These are phyloP conservation scores for Sus scrofa DNA, from an alignment of 2,113 vertebrate species.

Conservation along the genomic window T2T-Sscrofa CM000813.6:44446501-44447000, in stretches of 20 bases:
- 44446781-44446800: not conserved
- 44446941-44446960: too few species aligned
- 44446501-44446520: conserved; percentile 43
- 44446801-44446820: not conserved
- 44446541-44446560: conserved; percentile 48
- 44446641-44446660: not conserved
- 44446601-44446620: conserved; percentile 14
- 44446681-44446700: not conserved
- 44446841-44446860: not conserved
- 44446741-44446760: not conserved
- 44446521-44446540: conserved; percentile 56
- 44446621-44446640: not conserved
- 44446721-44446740: not conserved
- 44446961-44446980: not conserved
- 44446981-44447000: not conserved
- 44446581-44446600: conserved; percentile 32
- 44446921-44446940: not conserved
- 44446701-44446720: conserved; percentile 50
- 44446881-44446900: not conserved
- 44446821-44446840: not conserved
- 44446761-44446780: not conserved
- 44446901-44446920: not conserved
- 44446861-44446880: not conserved
- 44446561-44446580: conserved; percentile 58
- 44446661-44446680: not conserved